Conservation (phyloP, 2,113 vertebrate genomes). For the Scatophagus argus region DNA sequence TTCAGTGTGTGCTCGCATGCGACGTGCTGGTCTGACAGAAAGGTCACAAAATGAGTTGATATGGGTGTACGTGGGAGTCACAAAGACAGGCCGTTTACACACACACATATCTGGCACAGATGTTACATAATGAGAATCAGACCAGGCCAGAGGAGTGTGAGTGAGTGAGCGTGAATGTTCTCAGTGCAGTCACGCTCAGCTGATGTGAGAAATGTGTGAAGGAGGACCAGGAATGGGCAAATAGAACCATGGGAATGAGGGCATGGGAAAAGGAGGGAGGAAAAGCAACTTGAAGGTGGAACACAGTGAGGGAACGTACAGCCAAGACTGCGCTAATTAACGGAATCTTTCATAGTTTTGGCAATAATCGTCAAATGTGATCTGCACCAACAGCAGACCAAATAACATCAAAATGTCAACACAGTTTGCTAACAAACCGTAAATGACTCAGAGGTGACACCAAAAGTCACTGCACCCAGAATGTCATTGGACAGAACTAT, state of each 20-base stretch:
- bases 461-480: too few species aligned
- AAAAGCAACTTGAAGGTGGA: background rate
- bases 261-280: constrained; percentile 24
- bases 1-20: constrained; percentile 22
- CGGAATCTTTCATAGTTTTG: background rate
- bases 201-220: constrained; percentile 57
- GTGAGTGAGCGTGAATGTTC: constrained; percentile 31
- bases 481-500: background rate
- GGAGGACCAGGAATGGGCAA: constrained; percentile 31
- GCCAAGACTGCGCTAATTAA: background rate
- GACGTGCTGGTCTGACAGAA: constrained; percentile 20
- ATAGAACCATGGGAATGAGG: constrained; percentile 58
- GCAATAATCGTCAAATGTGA: background rate
- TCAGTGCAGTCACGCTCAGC: constrained; percentile 38
- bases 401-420: background rate
- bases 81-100: constrained; percentile 2
- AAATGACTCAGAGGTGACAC: background rate
- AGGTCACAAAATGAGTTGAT: constrained; percentile 3
- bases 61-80: constrained; percentile 9
- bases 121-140: constrained; percentile 38
- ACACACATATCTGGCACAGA: constrained; percentile 10
- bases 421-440: background rate
- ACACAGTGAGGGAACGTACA: background rate
- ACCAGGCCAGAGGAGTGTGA: background rate
- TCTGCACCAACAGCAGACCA: background rate